A percentile compares a stretch with the other conserved stretches of the same genome.
phyloP scores from a whole-genome alignment of 1,140 invertebrate genomes.

The Drosophila yakuba region DNA sequence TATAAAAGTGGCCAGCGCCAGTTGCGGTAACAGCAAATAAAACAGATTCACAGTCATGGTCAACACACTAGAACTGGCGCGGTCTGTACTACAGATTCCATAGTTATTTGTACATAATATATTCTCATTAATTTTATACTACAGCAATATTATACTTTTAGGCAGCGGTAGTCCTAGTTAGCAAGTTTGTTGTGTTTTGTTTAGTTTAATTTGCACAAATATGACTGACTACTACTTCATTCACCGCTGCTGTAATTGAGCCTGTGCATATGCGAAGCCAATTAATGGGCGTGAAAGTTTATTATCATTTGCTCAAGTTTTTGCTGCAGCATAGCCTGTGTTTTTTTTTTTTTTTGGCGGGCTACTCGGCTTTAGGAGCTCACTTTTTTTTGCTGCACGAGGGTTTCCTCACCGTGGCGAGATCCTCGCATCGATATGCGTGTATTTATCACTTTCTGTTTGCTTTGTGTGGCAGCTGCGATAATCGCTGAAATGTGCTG shows the following conservation, averaged over 20 bases:
- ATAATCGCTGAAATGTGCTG: conserved; percentile 71
- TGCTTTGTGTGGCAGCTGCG: conserved; percentile 61
- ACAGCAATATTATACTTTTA: no score
- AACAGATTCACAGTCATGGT: conserved; percentile 14
- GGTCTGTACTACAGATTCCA: no score
- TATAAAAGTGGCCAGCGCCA: conserved; percentile 61
- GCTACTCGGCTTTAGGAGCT: conserved; percentile 40
- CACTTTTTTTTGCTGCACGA: conserved; percentile 4
- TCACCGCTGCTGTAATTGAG: background rate
- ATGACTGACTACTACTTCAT: background rate
- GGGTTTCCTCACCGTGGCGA: conserved; percentile 26
- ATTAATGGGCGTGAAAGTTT: conserved; percentile 83
- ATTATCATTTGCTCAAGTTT: conserved; percentile 71
- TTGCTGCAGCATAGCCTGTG: conserved; percentile 19
- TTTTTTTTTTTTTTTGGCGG: conserved; percentile 2
- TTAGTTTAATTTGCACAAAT: no score
- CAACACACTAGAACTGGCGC: background rate
- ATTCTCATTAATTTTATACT: background rate
- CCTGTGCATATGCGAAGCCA: conserved; percentile 61
- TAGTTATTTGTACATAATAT: no score
- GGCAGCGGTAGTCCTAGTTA: no score
- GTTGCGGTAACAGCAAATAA: conserved; percentile 47
- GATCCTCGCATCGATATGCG: conserved; percentile 44
- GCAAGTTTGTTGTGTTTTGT: no score
- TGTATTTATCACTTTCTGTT: conserved; percentile 69